phyloP scores from a whole-genome alignment of 2,888 invertebrate genomes.

The Tenthredo livida region DNA sequence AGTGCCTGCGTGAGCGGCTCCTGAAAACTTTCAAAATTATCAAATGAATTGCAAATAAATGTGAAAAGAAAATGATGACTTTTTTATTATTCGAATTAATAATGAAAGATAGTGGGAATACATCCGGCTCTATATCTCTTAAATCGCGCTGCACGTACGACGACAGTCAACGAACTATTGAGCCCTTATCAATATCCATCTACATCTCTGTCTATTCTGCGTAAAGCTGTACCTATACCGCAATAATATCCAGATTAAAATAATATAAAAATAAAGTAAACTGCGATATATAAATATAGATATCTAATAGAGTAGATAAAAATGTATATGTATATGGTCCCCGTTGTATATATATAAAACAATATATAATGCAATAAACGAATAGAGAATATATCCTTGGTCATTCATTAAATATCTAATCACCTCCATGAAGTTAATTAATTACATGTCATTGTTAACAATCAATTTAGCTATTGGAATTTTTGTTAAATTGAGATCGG shows the following conservation, averaged over 20 bases:
- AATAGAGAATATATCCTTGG: slow-evolving; percentile 26
- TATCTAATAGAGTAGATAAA: slow-evolving; percentile 66
- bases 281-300: slow-evolving; percentile 57
- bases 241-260: slow-evolving; percentile 64
- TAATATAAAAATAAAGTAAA: slow-evolving; percentile 49
- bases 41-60: neutral
- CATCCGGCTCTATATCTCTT: neutral
- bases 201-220: slow-evolving; percentile 37
- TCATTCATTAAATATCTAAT: neutral
- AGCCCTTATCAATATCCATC: slow-evolving; percentile 70
- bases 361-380: slow-evolving; percentile 75
- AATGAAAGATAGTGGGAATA: neutral
- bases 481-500: neutral
- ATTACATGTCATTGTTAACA: neutral
- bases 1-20: slow-evolving; percentile 1
- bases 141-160: neutral
- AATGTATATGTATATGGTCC: slow-evolving; percentile 75
- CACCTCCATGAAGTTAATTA: neutral
- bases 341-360: slow-evolving; percentile 75
- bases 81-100: neutral
- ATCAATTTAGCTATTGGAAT: neutral
- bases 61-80: neutral
- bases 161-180: slow-evolving; percentile 26
- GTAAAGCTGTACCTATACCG: slow-evolving; percentile 53
- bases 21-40: neutral